Conservation (phyloP, 2,113 vertebrate species). For the Gnathonemus longibarbis region DNA sequence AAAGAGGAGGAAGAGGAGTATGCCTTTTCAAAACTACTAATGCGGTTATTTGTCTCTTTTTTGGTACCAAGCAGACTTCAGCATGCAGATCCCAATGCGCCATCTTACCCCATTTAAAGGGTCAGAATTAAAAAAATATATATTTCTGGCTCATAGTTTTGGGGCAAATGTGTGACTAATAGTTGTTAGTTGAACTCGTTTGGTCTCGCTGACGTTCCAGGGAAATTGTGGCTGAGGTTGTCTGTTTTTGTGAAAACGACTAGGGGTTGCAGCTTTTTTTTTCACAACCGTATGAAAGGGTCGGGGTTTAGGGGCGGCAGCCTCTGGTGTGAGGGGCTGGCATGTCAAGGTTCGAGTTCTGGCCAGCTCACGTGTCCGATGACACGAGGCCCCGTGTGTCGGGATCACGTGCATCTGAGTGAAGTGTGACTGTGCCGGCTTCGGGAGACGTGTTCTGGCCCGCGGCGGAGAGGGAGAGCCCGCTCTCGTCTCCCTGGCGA, state of each 20-base stretch:
- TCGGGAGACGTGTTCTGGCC: not conserved
- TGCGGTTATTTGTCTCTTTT: not conserved
- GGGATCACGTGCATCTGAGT: not conserved
- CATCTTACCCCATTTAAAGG: not conserved
- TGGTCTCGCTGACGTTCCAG: not conserved
- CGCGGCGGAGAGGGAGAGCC: not conserved
- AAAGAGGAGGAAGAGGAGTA: not conserved
- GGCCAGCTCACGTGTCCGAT: not conserved
- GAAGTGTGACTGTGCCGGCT: not conserved
- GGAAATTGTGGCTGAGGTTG: not conserved
- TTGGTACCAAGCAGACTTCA: not conserved
- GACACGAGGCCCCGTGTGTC: not conserved
- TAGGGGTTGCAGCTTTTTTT: not conserved
- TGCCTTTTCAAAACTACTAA: not conserved
- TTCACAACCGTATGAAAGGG: not conserved
- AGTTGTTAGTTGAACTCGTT: not conserved
- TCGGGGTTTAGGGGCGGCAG: not conserved
- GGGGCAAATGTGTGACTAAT: not conserved
- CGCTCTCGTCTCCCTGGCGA: not conserved
- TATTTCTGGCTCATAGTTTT: not conserved
- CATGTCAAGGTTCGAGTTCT: not conserved
- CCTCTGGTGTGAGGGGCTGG: not conserved
- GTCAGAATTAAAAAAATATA: not conserved
- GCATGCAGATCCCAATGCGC: not conserved
- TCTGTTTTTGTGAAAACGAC: not conserved